Evolutionary conservation across 1,140 invertebrate species (phyloP).

Genomic region (Pogonognathellus flavescens): DNA sequence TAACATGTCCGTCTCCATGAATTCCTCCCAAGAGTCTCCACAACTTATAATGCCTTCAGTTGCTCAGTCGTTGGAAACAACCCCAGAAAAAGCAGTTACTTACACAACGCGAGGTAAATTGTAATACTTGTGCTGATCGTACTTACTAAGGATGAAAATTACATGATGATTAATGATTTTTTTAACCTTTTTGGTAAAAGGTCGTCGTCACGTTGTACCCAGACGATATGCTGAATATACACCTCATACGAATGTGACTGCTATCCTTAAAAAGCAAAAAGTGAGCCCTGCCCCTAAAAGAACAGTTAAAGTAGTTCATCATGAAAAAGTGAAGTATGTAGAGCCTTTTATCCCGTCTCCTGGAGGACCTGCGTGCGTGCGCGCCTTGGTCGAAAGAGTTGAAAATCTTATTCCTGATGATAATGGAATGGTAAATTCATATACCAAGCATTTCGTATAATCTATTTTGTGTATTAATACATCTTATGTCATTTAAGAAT

Average conservation of each 20-base stretch:
- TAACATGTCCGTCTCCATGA: not conserved
- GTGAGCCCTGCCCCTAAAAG: constrained; percentile 20
- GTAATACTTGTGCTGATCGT: no score
- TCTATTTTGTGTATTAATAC: not conserved
- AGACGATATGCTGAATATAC: constrained; percentile 59
- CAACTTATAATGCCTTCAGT: not conserved
- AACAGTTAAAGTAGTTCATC: constrained; percentile 36
- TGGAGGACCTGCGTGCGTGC: constrained; percentile 43
- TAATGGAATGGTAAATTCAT: constrained; percentile 46
- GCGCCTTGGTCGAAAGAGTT: constrained; percentile 24
- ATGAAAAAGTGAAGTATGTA: constrained; percentile 5
- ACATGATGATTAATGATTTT: no score
- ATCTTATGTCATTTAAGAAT: not conserved
- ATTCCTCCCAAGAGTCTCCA: not conserved
- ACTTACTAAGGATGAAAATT: no score
- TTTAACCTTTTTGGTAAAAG: no score
- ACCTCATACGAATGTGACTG: constrained; percentile 53
- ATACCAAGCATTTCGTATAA: not conserved
- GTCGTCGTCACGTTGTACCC: constrained; percentile 54
- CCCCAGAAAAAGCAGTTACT: constrained; percentile 45
- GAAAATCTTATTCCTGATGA: constrained; percentile 12
- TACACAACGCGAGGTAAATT: constrained; percentile 50
- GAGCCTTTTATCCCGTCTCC: not conserved
- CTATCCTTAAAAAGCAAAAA: constrained; percentile 57
- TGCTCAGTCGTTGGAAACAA: not conserved